These are phyloP conservation scores for Toxostoma redivivum DNA, from an alignment of 2,113 vertebrate genomes.

Conservation along the genomic window DNA sequence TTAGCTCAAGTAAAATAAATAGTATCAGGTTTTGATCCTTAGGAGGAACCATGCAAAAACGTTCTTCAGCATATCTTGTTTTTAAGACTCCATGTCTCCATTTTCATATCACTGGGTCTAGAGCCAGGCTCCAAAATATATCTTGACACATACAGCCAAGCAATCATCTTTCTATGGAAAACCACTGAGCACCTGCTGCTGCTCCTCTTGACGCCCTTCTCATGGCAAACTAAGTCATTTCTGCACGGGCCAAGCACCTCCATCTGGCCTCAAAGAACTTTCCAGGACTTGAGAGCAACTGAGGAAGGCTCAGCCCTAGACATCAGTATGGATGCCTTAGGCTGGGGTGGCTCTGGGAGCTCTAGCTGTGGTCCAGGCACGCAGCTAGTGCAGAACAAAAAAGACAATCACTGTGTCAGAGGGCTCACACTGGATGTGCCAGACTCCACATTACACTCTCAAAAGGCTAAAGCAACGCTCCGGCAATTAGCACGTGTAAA, in stretches of 20 bases:
- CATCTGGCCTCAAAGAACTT: conserved; percentile 42
- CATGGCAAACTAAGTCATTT: not conserved
- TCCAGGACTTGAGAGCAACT: not conserved
- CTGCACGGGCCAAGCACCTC: not conserved
- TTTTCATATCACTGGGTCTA: conserved; percentile 11
- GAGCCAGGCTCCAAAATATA: conserved; percentile 34
- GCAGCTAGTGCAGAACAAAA: not conserved
- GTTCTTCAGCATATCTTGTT: conserved; percentile 32
- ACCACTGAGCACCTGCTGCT: conserved; percentile 16
- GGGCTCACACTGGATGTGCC: not conserved
- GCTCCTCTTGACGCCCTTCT: conserved; percentile 10
- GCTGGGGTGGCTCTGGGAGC: not conserved
- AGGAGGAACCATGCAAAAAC: not conserved
- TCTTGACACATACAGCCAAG: not conserved
- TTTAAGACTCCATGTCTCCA: conserved; percentile 18
- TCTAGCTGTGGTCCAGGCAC: not conserved
- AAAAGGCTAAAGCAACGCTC: conserved; percentile 22
- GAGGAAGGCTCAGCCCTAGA: not conserved
- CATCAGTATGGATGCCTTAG: fast-evolving
- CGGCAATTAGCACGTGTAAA: conserved; percentile 7
- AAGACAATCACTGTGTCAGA: not conserved
- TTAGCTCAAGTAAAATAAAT: conserved; percentile 41
- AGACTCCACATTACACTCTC: not conserved
- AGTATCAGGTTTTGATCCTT: conserved; percentile 1
- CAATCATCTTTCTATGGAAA: not conserved